Base-by-base conservation (phyloP, 2,113 vertebrate genomes). In the Australoheros scitulus region DNA sequence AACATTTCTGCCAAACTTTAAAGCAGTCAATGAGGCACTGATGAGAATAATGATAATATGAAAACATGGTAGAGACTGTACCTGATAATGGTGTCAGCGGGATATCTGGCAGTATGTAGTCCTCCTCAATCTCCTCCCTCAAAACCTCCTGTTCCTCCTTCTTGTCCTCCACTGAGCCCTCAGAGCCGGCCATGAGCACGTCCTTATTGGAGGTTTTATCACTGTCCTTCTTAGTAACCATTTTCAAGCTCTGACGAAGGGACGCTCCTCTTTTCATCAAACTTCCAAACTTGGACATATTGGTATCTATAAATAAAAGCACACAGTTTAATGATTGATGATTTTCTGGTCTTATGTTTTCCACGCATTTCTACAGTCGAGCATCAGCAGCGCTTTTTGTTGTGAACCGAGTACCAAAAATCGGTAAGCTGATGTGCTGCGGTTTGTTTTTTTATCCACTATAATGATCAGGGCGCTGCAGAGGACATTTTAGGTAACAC, bases 71-170 rank as follows among this genome's bases (percentile, higher is more conserved):
- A 2, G 34, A n/a, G 15, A 3, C 17, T 20, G 52, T 88, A 96
- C 96, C 94, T 93, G 96, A 96, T 60, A 95, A 86, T 0, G 95
- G 95, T 11, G 82, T 79, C 76, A 34, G 17, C 0, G 95, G 96
- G 36, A 96, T 76, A 24, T 93, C 93, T 41, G 91, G 94, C 18
- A 94, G 89, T 1, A 11, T 83, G 81, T 96, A 96, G 8, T 41
- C 24, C 84, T 94, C 93, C n/a, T 84, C 83, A 0, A 93, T 13
- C 84, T 90, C 88, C 50, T 76, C 58, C 52, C 10, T 59, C 14
- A 43, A 43, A 24, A 24, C 20, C 20, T 92, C 83, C 60, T 65
- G 36, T 17, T 82, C 76, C 10, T 64, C n/a, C 34, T 79, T 82
- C 3, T 3, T 3, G 11, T 15, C 61, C 43, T 84, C 52, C 6